A percentile compares a stretch with the other conserved stretches of the same genome.
These are phyloP conservation scores for Hydrolagus affinis DNA, from an alignment of 2,113 vertebrate genomes.

Conservation along the genomic window DNA sequence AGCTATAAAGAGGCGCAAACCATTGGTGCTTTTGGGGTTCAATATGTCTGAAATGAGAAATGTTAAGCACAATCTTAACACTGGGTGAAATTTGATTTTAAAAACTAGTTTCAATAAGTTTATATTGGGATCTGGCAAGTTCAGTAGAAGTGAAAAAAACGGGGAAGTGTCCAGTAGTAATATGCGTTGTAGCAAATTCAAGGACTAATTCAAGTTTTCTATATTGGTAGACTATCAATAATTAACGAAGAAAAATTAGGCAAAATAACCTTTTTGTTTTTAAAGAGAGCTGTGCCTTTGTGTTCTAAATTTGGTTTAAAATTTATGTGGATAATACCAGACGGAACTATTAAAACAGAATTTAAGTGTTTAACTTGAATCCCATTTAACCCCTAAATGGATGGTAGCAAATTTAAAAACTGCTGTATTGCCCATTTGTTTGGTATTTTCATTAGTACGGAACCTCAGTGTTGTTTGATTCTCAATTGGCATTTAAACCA, in stretches of 20 bases:
- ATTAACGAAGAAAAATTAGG: not conserved
- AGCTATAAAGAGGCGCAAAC: constrained; percentile 58
- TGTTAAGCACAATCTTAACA: constrained; percentile 63
- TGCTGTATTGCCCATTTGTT: no score
- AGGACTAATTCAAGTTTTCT: not conserved
- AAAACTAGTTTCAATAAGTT: not conserved
- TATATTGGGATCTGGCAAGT: not conserved
- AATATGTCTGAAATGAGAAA: constrained; percentile 77
- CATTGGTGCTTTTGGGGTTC: constrained; percentile 78
- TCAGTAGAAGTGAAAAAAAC: not conserved
- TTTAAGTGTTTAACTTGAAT: constrained; percentile 11
- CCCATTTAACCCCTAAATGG: constrained; percentile 17
- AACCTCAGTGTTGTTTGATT: no score
- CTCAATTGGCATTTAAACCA: no score
- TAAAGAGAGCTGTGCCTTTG: not conserved
- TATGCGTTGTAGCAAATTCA: not conserved
- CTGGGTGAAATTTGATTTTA: not conserved
- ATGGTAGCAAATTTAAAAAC: not conserved
- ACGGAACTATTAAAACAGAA: not conserved
- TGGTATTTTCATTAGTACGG: not conserved
- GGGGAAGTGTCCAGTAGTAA: not conserved
- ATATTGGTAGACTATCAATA: not conserved
- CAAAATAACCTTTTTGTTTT: not conserved
- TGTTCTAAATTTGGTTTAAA: not conserved
- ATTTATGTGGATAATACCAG: not conserved